Evolutionary conservation across 2,113 vertebrate genomes (phyloP), one percentile per base, ranked within the genome.

Genomic region (Nothocercus julius): DNA sequence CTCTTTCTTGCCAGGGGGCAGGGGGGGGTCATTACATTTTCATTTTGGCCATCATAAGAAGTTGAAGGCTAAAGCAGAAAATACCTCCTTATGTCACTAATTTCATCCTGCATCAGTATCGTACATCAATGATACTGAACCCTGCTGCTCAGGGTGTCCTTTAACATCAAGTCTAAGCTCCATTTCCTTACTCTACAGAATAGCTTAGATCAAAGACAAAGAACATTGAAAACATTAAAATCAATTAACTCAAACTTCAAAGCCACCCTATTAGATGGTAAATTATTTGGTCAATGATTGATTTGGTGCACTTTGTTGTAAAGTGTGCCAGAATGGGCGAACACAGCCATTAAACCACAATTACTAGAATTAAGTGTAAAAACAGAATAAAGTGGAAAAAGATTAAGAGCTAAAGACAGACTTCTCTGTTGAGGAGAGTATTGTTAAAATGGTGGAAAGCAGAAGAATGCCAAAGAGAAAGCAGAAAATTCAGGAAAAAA

Each of bases 201-300:
- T 18, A 95, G 44, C 59, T 93, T 59, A 90, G 74, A 97, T 96
- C 81, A 95, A 94, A 97, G 83, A 86, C 86, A 85, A 78, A 93
- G 51, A 87, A 89, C 73, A 92, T 38, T 56, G 67, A 94, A 97
- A 96, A 90, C 68, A 74, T 92, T 92, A 88, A 97, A 97, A 92
- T 94, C 67, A 96, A 91, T 96, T 95, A 97, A 93, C 51, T 95
- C 74, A 70, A 94, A 92, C 87, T 93, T 96, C 84, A 95, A 92
- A 93, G 54, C 28, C 42, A 40, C 20, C 28, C 11, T 27, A 94
- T 93, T 77, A 92, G 34, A 74, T 96, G 59, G 47, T 93, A 92
- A 63, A 82, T 84, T 40, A 93, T 85, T 87, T 77, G 67, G 42
- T 59, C 73, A 84, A 38, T 67, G 44, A 61, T 22, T 68, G 32